Evolutionary conservation across 2,113 vertebrate genomes (phyloP).

Genomic region (Zapornia atra): DNA sequence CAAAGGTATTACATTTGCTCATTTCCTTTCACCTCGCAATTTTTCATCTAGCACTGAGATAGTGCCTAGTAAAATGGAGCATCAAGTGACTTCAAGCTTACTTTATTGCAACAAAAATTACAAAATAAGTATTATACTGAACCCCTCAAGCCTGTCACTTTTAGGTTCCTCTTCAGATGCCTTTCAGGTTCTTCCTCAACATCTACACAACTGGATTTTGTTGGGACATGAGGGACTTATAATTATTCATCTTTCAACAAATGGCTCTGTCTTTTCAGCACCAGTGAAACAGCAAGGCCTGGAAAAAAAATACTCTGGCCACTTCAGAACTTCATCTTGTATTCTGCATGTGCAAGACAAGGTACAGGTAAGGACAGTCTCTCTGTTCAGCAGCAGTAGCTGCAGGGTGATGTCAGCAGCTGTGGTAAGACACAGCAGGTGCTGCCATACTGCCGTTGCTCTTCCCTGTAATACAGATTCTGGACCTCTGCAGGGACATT

Average conservation of each 20-base stretch:
- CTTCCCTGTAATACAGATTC: accelerated
- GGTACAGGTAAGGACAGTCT: not conserved
- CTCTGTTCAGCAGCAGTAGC: not conserved
- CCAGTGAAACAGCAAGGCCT: not conserved
- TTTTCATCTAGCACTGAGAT: not conserved
- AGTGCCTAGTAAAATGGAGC: not conserved
- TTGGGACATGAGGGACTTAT: not conserved
- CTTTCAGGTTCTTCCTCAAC: not conserved
- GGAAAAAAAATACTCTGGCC: not conserved
- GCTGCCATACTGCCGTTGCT: not conserved
- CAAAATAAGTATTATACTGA: not conserved
- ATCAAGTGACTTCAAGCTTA: not conserved
- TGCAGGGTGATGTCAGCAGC: not conserved
- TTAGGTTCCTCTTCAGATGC: not conserved
- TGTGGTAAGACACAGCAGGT: not conserved
- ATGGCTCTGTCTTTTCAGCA: not conserved
- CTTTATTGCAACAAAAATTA: not conserved
- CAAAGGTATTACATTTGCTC: not conserved
- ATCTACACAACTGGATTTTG: not conserved
- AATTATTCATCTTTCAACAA: not conserved
- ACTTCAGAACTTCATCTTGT: not conserved
- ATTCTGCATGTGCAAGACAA: not conserved
- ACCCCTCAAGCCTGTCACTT: not conserved
- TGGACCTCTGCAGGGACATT: not conserved
- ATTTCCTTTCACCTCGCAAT: not conserved